Evolutionary conservation across 2,797 vertebrate genomes (phyloP), one percentile per base, ranked within the genome.

Genomic region (Enteromius argenteus): DNA sequence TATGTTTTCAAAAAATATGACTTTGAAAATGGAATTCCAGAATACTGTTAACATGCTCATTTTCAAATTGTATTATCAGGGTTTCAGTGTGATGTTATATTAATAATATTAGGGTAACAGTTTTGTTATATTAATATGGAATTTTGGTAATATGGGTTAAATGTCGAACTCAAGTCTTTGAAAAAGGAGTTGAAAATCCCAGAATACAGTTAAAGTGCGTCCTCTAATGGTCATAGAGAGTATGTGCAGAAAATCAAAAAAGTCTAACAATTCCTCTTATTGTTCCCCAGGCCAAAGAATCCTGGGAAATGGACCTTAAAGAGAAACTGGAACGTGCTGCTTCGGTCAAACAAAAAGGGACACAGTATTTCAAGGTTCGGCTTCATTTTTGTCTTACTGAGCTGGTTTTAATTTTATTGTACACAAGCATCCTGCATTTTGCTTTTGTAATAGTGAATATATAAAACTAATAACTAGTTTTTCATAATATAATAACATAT

Each of bases 221-320:
- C 86, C 53, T 84, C 81, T 87, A 86, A 37, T 82, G 86, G 67
- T 77, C 27, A 76, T 17, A 44, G 3, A 56, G 32, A 32, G 23
- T 83, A 51, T 14, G 71, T 37, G 51, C 30, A 83, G 10, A 56
- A 42, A 0, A 89, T 10, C 90, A 80, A 68, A 74, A 62, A 68
- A 60, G 32, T 8, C 9, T 35, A 58, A 83, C 27, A n/a, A 35
- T 69, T 69, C 32, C 8, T 72, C 64, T 3, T 32, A 3, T 44
- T 44, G 8, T 60, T 72, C 19, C 49, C 35, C 91, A 99, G 98
- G 97, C 97, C 91, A 99, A 98, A 94, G 97, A 99, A 93, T 96
- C 95, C 13, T 99, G 98, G 98, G 98, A 99, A 94, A 98, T 99
- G 97, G 96, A 97, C 89, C 94, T 97, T 89, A 96, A 93, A 66